Conservation (phyloP, 2,888 invertebrate genomes). For the Drosophila putrida region DNA sequence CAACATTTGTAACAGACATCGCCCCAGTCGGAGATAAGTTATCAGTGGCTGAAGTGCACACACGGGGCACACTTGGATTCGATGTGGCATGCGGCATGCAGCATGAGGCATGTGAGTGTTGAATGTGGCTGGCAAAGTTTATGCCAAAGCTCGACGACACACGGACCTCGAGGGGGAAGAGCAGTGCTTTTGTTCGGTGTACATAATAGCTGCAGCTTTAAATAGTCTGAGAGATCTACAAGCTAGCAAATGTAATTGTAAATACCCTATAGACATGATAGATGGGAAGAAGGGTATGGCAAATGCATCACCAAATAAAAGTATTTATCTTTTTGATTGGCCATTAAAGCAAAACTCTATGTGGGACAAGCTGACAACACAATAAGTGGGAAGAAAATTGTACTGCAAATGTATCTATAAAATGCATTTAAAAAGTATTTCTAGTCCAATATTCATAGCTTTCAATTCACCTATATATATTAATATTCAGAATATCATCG, state of each 20-base stretch:
- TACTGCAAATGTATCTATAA: neutral
- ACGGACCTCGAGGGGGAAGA: neutral
- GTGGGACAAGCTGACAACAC: neutral
- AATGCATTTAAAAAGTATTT: neutral
- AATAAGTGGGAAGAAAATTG: no score
- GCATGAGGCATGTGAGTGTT: slow-evolving; percentile 41
- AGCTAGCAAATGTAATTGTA: slow-evolving; percentile 27
- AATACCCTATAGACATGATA: slow-evolving; percentile 3
- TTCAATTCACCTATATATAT: no score
- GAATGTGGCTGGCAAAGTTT: slow-evolving; percentile 59
- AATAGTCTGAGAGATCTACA: slow-evolving; percentile 30
- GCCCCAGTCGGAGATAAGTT: slow-evolving; percentile 64
- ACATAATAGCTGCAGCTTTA: slow-evolving; percentile 50
- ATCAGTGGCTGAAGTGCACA: slow-evolving; percentile 71
- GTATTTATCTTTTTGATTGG: neutral
- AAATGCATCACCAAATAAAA: no score
- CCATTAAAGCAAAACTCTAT: neutral
- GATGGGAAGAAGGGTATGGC: neutral
- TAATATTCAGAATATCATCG: no score
- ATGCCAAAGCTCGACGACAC: slow-evolving; percentile 45
- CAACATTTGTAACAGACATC: slow-evolving; percentile 76
- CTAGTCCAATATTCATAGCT: no score
- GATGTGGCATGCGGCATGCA: slow-evolving; percentile 42
- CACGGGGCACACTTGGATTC: slow-evolving; percentile 60
- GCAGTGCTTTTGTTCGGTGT: slow-evolving; percentile 17